A percentile compares a stretch with the other conserved stretches of the same genome.
These are phyloP conservation scores for Bembecia ichneumoniformis DNA, from an alignment of 2,888 invertebrate genomes.

Conservation along the genomic window DNA sequence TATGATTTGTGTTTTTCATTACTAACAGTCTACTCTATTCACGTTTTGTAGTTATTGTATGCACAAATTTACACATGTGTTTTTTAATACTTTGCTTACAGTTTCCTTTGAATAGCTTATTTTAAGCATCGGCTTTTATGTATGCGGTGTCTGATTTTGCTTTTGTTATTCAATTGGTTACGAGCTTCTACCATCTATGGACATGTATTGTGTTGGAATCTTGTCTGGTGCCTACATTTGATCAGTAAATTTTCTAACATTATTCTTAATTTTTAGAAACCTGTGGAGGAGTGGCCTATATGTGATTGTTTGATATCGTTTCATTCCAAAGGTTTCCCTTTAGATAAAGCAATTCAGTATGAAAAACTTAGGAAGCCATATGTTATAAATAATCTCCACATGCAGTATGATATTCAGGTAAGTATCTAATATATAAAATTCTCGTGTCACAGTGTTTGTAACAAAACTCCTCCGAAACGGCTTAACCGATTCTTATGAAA, in stretches of 20 bases:
- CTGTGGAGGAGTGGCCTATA: conserved; percentile 97
- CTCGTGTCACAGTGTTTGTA: too few relatives aligned
- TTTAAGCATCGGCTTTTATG: conserved; percentile 4
- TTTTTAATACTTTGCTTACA: background rate
- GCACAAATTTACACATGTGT: background rate
- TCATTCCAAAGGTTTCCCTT: conserved; percentile 98
- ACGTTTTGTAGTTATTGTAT: background rate
- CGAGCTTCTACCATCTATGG: background rate
- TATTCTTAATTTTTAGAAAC: conserved; percentile 72
- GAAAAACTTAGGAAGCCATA: conserved; percentile 94
- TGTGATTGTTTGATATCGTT: conserved; percentile 99
- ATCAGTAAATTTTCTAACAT: background rate
- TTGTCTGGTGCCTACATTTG: background rate
- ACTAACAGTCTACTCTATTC: background rate
- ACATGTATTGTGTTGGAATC: background rate
- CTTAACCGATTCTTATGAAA: too few relatives aligned
- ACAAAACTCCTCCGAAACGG: too few relatives aligned
- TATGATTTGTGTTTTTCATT: background rate
- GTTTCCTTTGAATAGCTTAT: background rate
- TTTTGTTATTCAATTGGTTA: background rate
- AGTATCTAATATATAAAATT: background rate
- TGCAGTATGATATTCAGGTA: conserved; percentile 98
- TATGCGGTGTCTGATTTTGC: conserved; percentile 25
- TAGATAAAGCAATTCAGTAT: conserved; percentile 98
- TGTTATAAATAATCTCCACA: conserved; percentile 97